These are phyloP conservation scores for Stichopus chloronotus DNA, from an alignment of 35 echinoderm and acorn worm genomes.

Conservation along the genomic window DNA sequence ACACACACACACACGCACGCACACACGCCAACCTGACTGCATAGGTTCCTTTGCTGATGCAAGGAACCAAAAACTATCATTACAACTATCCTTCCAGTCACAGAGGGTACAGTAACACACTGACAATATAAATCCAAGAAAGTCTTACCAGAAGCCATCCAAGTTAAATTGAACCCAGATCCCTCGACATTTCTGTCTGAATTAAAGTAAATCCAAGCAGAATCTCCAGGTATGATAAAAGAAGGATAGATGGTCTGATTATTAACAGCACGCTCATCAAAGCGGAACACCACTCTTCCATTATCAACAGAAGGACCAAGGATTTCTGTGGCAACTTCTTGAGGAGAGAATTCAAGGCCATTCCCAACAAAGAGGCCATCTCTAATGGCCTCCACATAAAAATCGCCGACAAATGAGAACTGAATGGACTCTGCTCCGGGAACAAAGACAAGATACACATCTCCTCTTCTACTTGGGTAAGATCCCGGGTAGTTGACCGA, in stretches of 20 bases:
- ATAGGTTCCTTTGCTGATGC: too few relatives aligned
- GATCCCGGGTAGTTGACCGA: background rate
- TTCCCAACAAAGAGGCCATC: constrained; percentile 22
- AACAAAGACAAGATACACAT: constrained; percentile 21
- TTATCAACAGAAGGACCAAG: background rate
- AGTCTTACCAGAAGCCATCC: background rate
- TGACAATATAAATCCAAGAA: too few relatives aligned
- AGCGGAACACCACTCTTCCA: too few relatives aligned
- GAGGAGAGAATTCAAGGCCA: background rate
- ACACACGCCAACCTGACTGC: too few relatives aligned
- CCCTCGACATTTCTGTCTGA: constrained; percentile 6
- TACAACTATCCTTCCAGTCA: too few relatives aligned
- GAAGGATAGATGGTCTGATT: background rate
- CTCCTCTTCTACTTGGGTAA: background rate
- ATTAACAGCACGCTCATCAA: background rate
- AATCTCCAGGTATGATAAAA: background rate
- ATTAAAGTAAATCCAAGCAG: constrained; percentile 28
- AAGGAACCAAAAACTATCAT: too few relatives aligned
- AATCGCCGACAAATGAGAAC: background rate
- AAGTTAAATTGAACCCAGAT: background rate
- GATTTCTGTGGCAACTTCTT: background rate
- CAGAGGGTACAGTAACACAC: too few relatives aligned
- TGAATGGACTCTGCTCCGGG: constrained; percentile 1
- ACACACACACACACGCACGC: too few relatives aligned
- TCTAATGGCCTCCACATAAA: background rate